These are phyloP conservation scores for Berghia stephanieae DNA, from an alignment of 1,140 invertebrate species.

Conservation along the genomic window DNA sequence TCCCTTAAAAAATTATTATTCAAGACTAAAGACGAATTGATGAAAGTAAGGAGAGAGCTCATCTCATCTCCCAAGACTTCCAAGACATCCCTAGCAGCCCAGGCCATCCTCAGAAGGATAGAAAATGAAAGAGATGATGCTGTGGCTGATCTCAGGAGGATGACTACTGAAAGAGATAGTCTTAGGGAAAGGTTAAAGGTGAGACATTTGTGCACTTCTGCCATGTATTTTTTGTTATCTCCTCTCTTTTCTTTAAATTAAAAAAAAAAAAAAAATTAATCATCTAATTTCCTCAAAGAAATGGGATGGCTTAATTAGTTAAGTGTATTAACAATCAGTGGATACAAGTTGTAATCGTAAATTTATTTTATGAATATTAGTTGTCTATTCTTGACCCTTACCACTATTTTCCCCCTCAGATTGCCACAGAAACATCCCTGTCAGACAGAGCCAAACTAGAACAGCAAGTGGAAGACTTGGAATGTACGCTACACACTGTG, in stretches of 20 bases:
- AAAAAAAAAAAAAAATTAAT: too few species aligned
- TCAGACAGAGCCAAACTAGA: conserved; percentile 66
- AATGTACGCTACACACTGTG: conserved; percentile 47
- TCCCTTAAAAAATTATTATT: too few species aligned
- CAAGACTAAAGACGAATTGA: conserved; percentile 63
- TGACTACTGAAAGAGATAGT: conserved; percentile 65
- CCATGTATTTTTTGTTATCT: too few species aligned
- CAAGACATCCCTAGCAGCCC: conserved; percentile 64
- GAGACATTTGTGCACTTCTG: not conserved
- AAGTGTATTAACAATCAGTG: too few species aligned
- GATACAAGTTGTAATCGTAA: not conserved
- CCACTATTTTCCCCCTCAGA: too few species aligned
- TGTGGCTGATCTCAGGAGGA: conserved; percentile 57
- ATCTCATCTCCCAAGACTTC: conserved; percentile 61
- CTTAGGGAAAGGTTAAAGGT: conserved; percentile 64
- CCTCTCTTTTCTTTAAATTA: too few species aligned
- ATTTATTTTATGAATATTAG: not conserved
- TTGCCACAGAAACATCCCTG: conserved; percentile 70
- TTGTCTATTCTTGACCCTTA: too few species aligned
- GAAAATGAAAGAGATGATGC: conserved; percentile 66
- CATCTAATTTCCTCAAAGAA: too few species aligned
- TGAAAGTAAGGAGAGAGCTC: conserved; percentile 58
- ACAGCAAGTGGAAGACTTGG: conserved; percentile 64
- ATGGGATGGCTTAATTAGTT: too few species aligned
- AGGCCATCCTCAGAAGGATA: conserved; percentile 63